Percentiles rank a stretch among this genome's conserved stretches.
These are phyloP conservation scores for Eupsittula cactorum DNA, from an alignment of 2,113 vertebrate genomes.

Conservation along the genomic window DNA sequence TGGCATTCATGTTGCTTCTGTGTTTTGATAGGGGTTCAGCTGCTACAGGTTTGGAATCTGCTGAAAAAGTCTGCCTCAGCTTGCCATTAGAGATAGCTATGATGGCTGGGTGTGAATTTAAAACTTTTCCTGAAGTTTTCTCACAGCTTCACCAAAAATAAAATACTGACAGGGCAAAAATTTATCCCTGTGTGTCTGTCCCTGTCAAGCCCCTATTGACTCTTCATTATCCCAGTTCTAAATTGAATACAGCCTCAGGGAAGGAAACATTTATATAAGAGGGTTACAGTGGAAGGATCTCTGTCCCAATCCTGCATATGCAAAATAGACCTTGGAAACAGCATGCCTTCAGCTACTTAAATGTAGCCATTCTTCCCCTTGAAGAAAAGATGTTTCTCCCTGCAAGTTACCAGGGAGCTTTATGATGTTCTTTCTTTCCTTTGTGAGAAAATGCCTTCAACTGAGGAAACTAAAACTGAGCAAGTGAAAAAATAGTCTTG, in stretches of 20 bases:
- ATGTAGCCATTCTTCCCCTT: background rate
- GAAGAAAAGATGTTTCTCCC: background rate
- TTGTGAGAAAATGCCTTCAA: background rate
- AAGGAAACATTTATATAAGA: constrained; percentile 45
- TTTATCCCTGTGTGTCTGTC: background rate
- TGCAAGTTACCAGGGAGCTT: background rate
- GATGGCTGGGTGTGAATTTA: background rate
- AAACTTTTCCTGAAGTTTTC: background rate
- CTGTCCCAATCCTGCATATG: background rate
- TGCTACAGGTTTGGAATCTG: background rate
- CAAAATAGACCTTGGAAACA: background rate
- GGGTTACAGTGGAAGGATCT: background rate
- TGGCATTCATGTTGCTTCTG: background rate
- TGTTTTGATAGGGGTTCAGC: background rate
- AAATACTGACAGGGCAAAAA: background rate
- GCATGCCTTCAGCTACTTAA: background rate
- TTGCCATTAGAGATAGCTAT: background rate
- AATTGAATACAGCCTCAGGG: constrained; percentile 29
- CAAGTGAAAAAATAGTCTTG: background rate
- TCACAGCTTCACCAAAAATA: background rate
- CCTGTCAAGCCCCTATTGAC: background rate
- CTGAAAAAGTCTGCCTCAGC: background rate
- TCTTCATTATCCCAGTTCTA: background rate
- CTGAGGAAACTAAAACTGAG: background rate
- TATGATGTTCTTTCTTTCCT: background rate